These are phyloP conservation scores for Cryptotis parvus DNA, from an alignment of 2,113 vertebrate genomes.

Conservation along the genomic window DNA sequence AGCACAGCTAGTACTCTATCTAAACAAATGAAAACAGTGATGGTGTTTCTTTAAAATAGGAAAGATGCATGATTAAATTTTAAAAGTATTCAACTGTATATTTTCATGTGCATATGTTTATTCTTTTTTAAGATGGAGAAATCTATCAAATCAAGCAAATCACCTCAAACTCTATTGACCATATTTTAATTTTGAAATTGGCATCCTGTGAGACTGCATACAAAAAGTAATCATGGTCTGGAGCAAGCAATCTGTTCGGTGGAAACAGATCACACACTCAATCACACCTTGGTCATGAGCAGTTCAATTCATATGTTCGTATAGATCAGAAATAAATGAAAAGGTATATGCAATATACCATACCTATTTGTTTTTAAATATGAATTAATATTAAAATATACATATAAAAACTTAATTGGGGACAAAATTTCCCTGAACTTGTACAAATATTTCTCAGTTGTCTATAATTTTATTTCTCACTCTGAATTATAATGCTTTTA, in stretches of 20 bases:
- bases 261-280: neutral
- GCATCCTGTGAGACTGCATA: neutral
- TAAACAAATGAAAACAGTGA: conserved; percentile 3
- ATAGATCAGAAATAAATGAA: neutral
- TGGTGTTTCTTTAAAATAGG: neutral
- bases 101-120: too few species aligned
- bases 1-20: neutral
- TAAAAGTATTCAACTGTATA: neutral
- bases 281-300: neutral
- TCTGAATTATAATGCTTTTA: conserved; percentile 6
- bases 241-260: neutral
- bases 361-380: neutral
- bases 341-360: neutral
- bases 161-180: neutral
- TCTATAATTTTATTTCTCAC: conserved; percentile 21
- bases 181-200: neutral
- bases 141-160: conserved; percentile 9
- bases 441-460: neutral
- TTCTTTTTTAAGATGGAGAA: neutral
- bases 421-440: neutral
- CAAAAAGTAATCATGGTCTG: neutral
- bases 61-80: neutral
- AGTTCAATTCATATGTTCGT: neutral
- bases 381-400: neutral
- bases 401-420: neutral